A percentile compares a stretch with the other conserved stretches of the same genome.
phyloP scores from a whole-genome alignment of 2,113 vertebrate genomes.

The Hippocampus guttulatus region DNA sequence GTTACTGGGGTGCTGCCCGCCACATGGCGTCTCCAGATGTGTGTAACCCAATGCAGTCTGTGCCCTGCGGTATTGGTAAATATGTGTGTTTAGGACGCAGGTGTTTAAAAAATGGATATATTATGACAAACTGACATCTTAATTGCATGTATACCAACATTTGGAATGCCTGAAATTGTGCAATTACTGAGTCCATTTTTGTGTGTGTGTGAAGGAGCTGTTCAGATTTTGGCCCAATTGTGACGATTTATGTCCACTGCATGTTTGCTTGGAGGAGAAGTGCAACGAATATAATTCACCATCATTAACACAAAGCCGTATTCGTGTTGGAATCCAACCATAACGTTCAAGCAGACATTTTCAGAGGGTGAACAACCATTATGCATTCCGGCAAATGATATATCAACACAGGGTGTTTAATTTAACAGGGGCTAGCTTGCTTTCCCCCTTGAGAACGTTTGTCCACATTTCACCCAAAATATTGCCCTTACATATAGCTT shows the following conservation, averaged over 20 bases:
- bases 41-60: conserved; percentile 28
- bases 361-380: not conserved
- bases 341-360: not conserved
- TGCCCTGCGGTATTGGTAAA: conserved; percentile 17
- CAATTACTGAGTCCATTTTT: not conserved
- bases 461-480: not conserved
- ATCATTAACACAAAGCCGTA: too few relatives aligned
- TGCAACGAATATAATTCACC: not conserved
- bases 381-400: not conserved
- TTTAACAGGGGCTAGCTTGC: not conserved
- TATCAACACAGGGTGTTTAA: too few relatives aligned
- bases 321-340: too few relatives aligned
- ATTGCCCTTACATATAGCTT: not conserved
- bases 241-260: not conserved
- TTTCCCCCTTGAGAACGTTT: not conserved
- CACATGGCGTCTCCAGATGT: conserved; percentile 50
- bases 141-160: not conserved
- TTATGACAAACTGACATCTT: conserved; percentile 1
- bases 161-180: not conserved
- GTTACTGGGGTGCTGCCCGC: conserved; percentile 37
- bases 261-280: not conserved
- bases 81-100: conserved; percentile 23
- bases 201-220: not conserved
- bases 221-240: not conserved
- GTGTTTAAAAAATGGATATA: conserved; percentile 26